Evolutionary conservation across 1,140 invertebrate species (phyloP).

Genomic region (Rhynchophorus ferrugineus): DNA sequence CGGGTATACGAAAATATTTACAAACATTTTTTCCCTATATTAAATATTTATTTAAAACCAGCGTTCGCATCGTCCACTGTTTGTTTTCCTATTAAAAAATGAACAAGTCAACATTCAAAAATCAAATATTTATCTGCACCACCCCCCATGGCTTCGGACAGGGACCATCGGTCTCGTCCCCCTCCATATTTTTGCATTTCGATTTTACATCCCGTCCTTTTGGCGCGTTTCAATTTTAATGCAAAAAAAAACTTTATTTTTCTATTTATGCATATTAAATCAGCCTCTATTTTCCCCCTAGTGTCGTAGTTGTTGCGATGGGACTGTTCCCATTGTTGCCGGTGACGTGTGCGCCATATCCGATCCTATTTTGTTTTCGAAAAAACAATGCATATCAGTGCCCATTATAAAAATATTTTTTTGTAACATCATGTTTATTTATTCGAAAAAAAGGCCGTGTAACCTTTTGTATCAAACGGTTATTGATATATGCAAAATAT

Average conservation of each 20-base stretch:
- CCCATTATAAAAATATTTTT: constrained; percentile 13
- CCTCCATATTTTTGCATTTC: background rate
- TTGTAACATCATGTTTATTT: constrained; percentile 6
- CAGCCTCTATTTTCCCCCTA: background rate
- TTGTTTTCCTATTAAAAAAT: background rate
- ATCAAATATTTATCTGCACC: background rate
- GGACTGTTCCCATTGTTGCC: background rate
- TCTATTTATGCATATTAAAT: background rate
- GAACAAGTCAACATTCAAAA: background rate
- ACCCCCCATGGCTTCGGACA: background rate
- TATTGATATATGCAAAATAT: constrained; percentile 18
- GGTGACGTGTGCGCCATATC: background rate
- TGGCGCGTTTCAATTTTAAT: background rate
- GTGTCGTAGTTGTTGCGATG: background rate
- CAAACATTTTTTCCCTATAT: too few relatives aligned
- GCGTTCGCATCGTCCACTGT: too few relatives aligned
- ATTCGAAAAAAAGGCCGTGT: constrained; percentile 14
- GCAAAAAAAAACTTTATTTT: background rate
- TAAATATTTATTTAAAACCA: too few relatives aligned
- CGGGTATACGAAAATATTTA: too few relatives aligned
- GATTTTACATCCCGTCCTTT: background rate
- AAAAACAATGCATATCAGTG: constrained; percentile 10
- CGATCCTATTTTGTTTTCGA: constrained; percentile 6
- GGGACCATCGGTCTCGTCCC: background rate
- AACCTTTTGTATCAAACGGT: constrained; percentile 10